Conservation (phyloP, 2,797 vertebrate species). For the Rhyacichthys aspro region DNA sequence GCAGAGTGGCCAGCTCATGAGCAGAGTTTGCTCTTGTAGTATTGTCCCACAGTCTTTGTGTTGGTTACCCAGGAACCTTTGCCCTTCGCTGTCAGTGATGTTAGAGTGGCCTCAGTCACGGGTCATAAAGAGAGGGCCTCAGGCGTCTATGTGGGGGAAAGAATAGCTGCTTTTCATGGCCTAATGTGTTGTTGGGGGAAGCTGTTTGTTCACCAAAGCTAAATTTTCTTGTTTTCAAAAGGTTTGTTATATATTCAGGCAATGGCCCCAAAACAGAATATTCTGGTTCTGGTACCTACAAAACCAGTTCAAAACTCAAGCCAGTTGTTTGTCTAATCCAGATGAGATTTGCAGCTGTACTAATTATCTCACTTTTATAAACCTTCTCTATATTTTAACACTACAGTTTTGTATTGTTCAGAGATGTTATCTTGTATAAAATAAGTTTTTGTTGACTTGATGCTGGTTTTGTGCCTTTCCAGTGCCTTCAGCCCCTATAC, state of each 20-base stretch:
- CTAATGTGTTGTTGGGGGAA: constrained; percentile 59
- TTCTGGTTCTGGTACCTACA: background rate
- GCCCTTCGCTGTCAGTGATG: constrained; percentile 80
- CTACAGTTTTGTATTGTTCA: no score
- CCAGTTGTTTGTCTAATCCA: background rate
- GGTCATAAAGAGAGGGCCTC: constrained; percentile 80
- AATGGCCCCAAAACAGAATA: constrained; percentile 5
- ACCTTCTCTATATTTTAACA: no score
- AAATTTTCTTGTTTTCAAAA: constrained; percentile 41
- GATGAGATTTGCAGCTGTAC: no score
- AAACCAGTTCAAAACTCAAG: background rate
- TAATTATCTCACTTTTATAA: no score
- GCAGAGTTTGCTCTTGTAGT: constrained; percentile 67
- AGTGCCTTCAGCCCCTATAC: constrained; percentile 92
- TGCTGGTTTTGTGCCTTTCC: constrained; percentile 26
- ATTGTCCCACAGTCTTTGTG: constrained; percentile 78
- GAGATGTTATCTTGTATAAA: constrained; percentile 4
- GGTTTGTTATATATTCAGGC: constrained; percentile 21
- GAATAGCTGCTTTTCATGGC: constrained; percentile 73
- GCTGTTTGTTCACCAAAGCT: constrained; percentile 51
- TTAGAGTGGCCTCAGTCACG: constrained; percentile 80
- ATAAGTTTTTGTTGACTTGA: constrained; percentile 19
- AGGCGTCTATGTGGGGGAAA: constrained; percentile 69
- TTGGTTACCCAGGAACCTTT: constrained; percentile 83
- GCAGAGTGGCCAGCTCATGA: constrained; percentile 48